A percentile compares a stretch with the other conserved stretches of the same genome.
These are phyloP conservation scores for Hylia prasina DNA, from an alignment of 2,113 vertebrate species.

Conservation along the genomic window DNA sequence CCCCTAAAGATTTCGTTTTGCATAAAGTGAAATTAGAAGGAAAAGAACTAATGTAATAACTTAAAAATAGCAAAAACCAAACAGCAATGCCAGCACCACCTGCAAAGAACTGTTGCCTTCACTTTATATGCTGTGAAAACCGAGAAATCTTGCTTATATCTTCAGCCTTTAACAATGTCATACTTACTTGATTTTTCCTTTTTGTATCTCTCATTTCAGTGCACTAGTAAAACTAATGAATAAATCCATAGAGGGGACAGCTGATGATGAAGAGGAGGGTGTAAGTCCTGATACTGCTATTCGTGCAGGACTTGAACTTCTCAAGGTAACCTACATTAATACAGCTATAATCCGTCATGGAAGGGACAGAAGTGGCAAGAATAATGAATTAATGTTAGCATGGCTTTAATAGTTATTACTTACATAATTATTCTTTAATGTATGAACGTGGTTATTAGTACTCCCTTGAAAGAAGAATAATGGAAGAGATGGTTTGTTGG, in stretches of 20 bases:
- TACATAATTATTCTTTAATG: not conserved
- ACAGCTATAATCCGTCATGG: not conserved
- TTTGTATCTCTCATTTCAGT: conserved; percentile 69
- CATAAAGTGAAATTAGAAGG: not conserved
- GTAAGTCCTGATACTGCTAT: conserved; percentile 97
- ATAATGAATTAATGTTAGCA: not conserved
- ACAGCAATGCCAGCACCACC: not conserved
- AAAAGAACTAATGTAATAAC: not conserved
- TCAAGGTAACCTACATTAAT: conserved; percentile 81
- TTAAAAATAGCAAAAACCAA: not conserved
- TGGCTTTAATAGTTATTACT: not conserved
- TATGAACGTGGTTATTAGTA: not conserved
- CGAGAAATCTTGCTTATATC: not conserved
- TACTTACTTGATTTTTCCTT: not conserved
- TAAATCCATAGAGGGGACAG: conserved; percentile 97
- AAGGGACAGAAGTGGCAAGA: not conserved
- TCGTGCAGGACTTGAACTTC: conserved; percentile 94
- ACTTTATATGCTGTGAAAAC: not conserved
- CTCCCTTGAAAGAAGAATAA: not conserved
- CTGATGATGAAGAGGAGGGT: conserved; percentile 97
- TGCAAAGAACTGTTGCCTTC: not conserved
- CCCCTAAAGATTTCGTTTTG: not conserved
- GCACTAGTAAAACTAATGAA: conserved; percentile 97
- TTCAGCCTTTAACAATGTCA: not conserved
- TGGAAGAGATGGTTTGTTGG: not conserved